Conservation (phyloP, 2,888 invertebrate genomes). For the Drosophila differens region DNA sequence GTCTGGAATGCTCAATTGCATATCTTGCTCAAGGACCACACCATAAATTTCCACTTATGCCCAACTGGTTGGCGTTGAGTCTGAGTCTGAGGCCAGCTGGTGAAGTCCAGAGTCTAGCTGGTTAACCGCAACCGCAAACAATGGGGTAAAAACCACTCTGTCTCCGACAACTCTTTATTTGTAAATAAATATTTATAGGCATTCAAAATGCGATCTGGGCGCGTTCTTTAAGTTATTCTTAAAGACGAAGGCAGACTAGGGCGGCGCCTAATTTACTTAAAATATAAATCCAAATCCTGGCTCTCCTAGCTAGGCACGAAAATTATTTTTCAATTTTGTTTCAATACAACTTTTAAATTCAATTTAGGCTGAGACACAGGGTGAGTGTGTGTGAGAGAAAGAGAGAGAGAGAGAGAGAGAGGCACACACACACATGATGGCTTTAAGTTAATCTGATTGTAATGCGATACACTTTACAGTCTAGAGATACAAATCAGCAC, state of each 20-base stretch:
- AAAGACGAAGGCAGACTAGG: slow-evolving; percentile 12
- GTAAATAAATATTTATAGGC: slow-evolving; percentile 74
- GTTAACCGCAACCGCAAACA: slow-evolving; percentile 48
- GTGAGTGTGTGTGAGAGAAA: not conserved
- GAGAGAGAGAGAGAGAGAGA: not conserved
- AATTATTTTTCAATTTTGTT: slow-evolving; percentile 74
- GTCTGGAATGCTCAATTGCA: slow-evolving; percentile 54
- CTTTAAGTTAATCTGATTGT: slow-evolving; percentile 78
- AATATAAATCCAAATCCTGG: slow-evolving; percentile 39
- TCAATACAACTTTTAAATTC: slow-evolving; percentile 71
- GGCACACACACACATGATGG: slow-evolving; percentile 45
- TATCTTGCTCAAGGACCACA: slow-evolving; percentile 58
- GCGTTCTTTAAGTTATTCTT: slow-evolving; percentile 13
- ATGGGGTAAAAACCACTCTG: slow-evolving; percentile 10
- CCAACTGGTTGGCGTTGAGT: slow-evolving; percentile 9
- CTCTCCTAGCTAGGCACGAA: slow-evolving; percentile 34
- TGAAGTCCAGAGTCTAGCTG: slow-evolving; percentile 25
- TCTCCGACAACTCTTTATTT: slow-evolving; percentile 13
- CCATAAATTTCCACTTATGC: slow-evolving; percentile 61
- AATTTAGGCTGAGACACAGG: slow-evolving; percentile 50
- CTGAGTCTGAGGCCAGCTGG: slow-evolving; percentile 12
- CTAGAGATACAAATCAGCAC: slow-evolving; percentile 77
- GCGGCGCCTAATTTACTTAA: slow-evolving; percentile 67
- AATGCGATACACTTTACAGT: slow-evolving; percentile 78
- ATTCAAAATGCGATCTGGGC: slow-evolving; percentile 65